Evolutionary conservation across 1,140 invertebrate species (phyloP).

Genomic region (Scaptomyza graminum): DNA sequence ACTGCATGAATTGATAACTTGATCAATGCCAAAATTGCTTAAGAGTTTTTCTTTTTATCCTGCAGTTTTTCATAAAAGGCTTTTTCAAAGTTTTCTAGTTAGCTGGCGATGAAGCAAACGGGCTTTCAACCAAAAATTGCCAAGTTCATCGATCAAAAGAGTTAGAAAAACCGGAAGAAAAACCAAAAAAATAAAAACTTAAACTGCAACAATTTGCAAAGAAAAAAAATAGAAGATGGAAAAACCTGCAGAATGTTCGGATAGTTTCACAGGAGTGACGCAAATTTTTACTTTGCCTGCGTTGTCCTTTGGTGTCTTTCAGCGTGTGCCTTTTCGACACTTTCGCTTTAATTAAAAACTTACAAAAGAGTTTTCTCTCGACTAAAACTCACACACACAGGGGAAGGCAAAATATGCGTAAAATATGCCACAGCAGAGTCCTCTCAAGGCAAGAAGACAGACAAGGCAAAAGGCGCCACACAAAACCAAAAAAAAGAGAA

Average conservation of each 20-base stretch:
- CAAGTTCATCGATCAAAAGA: slow-evolving; percentile 71
- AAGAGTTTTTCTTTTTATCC: slow-evolving; percentile 7
- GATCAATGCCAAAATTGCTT: slow-evolving; percentile 44
- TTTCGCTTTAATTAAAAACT: slow-evolving; percentile 82
- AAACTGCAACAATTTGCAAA: slow-evolving; percentile 72
- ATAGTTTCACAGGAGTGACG: slow-evolving; percentile 36
- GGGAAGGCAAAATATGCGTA: slow-evolving; percentile 56
- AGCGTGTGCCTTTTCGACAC: slow-evolving; percentile 72
- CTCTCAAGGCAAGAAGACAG: neutral
- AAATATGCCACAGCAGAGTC: slow-evolving; percentile 63
- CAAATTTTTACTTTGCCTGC: neutral
- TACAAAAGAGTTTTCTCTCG: slow-evolving; percentile 53
- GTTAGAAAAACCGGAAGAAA: slow-evolving; percentile 27
- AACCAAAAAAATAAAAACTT: slow-evolving; percentile 37
- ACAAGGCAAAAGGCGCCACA: slow-evolving; percentile 5
- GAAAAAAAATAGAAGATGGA: slow-evolving; percentile 23
- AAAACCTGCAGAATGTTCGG: slow-evolving; percentile 8
- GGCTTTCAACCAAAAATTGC: slow-evolving; percentile 52
- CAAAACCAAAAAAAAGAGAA: slow-evolving; percentile 17
- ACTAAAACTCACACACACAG: slow-evolving; percentile 21
- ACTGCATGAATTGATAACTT: slow-evolving; percentile 50
- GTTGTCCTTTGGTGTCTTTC: slow-evolving; percentile 20
- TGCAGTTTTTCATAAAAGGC: slow-evolving; percentile 4
- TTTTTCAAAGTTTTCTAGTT: slow-evolving; percentile 70
- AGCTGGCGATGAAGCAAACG: slow-evolving; percentile 51